Evolutionary conservation across 2,113 vertebrate species (phyloP), one percentile per base, ranked within the genome.

Genomic region (Vicugna pacos): DNA sequence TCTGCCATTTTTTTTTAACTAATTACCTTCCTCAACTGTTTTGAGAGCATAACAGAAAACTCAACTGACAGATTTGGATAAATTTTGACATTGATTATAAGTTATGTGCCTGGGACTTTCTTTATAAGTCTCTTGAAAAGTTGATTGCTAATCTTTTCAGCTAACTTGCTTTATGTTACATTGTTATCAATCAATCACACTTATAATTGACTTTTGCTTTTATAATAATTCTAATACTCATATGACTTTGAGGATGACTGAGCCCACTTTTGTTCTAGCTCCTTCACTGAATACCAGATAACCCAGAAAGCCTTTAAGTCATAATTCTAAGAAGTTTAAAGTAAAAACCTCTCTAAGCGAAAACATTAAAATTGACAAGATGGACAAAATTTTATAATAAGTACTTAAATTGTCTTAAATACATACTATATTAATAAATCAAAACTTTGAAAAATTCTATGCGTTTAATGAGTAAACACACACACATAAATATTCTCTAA

Each of bases 31-130:
- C 30, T 93, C 35, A 93, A 72, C 14, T 94, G 48, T 89, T 97
- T 62, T 91, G 62, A 95, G 52, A 85, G 42, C 38, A 48, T 32
- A 72, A 88, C n/a, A 95, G 87, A 77, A 97, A 96, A 58, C 24
- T 81, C 73, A 84, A 32, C 50, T 95, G 93, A 92, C 72, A 84
- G n/a, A 94, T 94, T 24, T 89, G 79, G 82, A 86, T 91, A 96
- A 94, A 95, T 91, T 65, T 96, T 98, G 97, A 95, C 95, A 93
- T 87, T 97, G 94, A 97, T 97, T 98, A 95, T 93, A 96, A 95
- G 76, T 76, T 94, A 65, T 64, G 19, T 65, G 52, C 48, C 58
- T 91, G 52, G 26, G n/a, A 93, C 42, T 89, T 93, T 77, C 89
- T 94, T 95, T 75, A 60, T 50, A 91, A 89, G 46, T 97, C 15